Evolutionary conservation across 2,888 invertebrate genomes (phyloP).

Genomic region (Ceramica pisi): DNA sequence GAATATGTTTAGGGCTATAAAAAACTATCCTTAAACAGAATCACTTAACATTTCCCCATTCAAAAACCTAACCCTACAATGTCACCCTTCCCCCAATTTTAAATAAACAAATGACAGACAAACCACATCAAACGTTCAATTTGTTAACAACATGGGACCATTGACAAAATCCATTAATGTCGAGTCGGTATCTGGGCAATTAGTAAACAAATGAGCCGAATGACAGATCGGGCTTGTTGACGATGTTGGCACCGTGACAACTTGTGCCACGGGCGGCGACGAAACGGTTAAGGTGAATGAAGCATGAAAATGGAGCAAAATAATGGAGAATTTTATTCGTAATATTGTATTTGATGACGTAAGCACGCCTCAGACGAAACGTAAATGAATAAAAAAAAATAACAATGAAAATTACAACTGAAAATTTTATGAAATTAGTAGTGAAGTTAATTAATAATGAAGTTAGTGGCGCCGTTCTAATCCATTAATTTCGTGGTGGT

Average conservation of each 20-base stretch:
- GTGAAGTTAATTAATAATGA: constrained; percentile 59
- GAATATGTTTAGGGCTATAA: too few relatives aligned
- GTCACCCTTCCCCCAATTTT: constrained; percentile 50
- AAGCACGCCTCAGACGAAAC: not conserved
- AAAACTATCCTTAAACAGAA: constrained; percentile 21
- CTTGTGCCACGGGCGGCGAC: constrained; percentile 59
- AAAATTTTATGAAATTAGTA: not conserved
- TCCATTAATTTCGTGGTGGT: constrained; percentile 45
- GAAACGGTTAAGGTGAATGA: constrained; percentile 57
- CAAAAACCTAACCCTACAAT: constrained; percentile 23
- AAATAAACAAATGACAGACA: constrained; percentile 50
- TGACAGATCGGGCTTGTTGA: constrained; percentile 84
- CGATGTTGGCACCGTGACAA: constrained; percentile 86
- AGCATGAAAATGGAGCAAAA: constrained; percentile 21
- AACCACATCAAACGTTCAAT: constrained; percentile 85
- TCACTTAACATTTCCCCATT: constrained; percentile 26
- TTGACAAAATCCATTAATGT: constrained; percentile 90
- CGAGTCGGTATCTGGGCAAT: constrained; percentile 81
- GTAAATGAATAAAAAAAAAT: constrained; percentile 39
- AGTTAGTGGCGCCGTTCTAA: constrained; percentile 53
- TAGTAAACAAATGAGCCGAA: constrained; percentile 89
- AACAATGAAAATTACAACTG: constrained; percentile 29
- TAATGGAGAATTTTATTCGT: not conserved
- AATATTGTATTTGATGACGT: constrained; percentile 21
- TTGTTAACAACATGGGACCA: constrained; percentile 73